Base-by-base conservation (phyloP, 2,888 invertebrate genomes). In the Hoplodrina ambigua region DNA sequence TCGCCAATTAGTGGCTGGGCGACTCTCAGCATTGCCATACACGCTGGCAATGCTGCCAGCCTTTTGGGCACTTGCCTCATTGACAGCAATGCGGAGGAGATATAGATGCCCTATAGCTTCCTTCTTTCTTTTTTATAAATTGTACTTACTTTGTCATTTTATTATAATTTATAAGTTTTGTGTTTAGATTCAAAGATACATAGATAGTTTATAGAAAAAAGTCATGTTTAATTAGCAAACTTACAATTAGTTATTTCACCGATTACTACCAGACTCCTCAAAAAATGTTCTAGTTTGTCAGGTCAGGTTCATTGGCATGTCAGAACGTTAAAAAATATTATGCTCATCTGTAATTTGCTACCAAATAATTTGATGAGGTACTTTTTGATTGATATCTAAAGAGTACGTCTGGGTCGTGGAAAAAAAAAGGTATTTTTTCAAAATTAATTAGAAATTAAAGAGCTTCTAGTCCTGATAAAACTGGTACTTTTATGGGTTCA, bases 181-280 rank as follows among this genome's bases (percentile, higher is more conserved):
- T n/a, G n/a, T n/a, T n/a, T n/a, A n/a, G n/a, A n/a, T n/a, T n/a
- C n/a, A n/a, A n/a, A n/a, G n/a, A n/a, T n/a, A n/a, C 33, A 33
- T 5, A 13, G 2, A 13, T 41, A 37, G 7, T 10, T 37, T 10
- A 10, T 37, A 56, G 11, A 1, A 56, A 72, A 49, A 50, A 62
- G 13, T 25, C 3, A 8, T 44, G 17, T 19, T 41, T 56, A 30
- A 60, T 53, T 58, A 57, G 3, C 0, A 5, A 49, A 11, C 30
- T 19, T 15, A 54, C 8, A 69, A 74, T 49, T 30, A 64, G 20
- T 58, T 58, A 54, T 20, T 65, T 58, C 17, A 61, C 52, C 10
- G 30, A 4, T 3, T 25, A 13, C 30, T 41, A 11, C 13, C 6
- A 52, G 15, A 57, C 46, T 33, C 4, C 4, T 6, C 8, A 60